Conservation (phyloP, 2,888 invertebrate species). For the Oxyscelio sp. region DNA sequence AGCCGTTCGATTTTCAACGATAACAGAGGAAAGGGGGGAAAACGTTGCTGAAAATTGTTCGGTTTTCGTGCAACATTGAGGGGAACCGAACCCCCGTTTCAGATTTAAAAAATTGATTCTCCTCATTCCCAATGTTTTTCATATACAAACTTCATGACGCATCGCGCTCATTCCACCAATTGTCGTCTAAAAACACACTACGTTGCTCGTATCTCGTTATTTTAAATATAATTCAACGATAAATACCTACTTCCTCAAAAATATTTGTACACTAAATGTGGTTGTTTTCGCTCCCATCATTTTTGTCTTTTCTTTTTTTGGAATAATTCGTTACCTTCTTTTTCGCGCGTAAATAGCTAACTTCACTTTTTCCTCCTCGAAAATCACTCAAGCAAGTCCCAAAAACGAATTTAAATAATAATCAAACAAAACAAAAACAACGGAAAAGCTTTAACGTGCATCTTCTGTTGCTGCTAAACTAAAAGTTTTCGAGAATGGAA, state of each 20-base stretch:
- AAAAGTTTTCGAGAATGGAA: slow-evolving; percentile 23
- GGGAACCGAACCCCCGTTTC: slow-evolving; percentile 2
- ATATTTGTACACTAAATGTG: slow-evolving; percentile 72
- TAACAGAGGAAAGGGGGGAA: not conserved
- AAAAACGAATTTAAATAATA: no score
- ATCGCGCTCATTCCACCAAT: slow-evolving; percentile 51
- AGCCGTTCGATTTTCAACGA: slow-evolving; percentile 28
- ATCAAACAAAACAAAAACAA: no score
- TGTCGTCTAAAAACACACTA: slow-evolving; percentile 69
- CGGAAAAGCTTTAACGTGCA: no score
- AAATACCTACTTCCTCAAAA: slow-evolving; percentile 73
- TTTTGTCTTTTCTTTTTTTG: slow-evolving; percentile 43
- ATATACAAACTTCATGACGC: slow-evolving; percentile 66
- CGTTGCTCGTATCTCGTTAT: slow-evolving; percentile 57
- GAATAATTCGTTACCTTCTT: slow-evolving; percentile 60
- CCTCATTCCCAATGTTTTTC: slow-evolving; percentile 51
- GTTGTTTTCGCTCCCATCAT: slow-evolving; percentile 60
- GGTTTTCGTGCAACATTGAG: slow-evolving; percentile 35
- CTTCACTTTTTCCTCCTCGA: slow-evolving; percentile 53
- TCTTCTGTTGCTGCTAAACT: no score
- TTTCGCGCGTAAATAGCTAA: slow-evolving; percentile 61
- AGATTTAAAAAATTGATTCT: slow-evolving; percentile 28
- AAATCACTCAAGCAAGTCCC: no score
- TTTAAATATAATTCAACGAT: slow-evolving; percentile 71
- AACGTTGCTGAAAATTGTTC: no score